Evolutionary conservation across 2,113 vertebrate genomes (phyloP), one percentile per base, ranked within the genome.

Genomic region (Hepsetus odoe): DNA sequence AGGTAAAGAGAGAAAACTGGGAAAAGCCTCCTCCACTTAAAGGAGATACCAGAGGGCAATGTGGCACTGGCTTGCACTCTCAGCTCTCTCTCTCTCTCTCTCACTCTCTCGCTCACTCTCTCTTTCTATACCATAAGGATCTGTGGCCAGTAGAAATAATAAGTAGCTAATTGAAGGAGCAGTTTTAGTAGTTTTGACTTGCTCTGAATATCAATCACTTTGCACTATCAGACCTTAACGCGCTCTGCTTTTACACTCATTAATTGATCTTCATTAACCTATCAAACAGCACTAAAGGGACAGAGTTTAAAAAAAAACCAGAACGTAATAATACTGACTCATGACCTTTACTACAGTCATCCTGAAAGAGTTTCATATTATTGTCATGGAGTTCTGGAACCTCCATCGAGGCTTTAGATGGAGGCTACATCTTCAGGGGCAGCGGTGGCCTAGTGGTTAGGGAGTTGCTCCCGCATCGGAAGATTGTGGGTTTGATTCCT

Each of bases 1-100:
- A 89, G 85, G 87, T 86, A 85, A 61, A 87, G 75, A 76, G 76
- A 83, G 69, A 84, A 79, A 82, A 65, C 72, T 58, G 46, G 68
- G 70, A 65, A 77, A 80, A 69, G 26, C 59, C 38, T 80, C 24
- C 53, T 62, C 74, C 81, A 82, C 80, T 86, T 84, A 84, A 82
- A 64, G 42, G 76, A 75, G 73, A 62, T 71, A 67, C 38, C n/a
- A 33, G 74, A 80, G 59, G 66, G 71, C 53, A 61, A 49, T 22
- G 65, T 73, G 79, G 40, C 64, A 74, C 66, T 74, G 11, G 22
- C 71, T 56, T 53, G 35, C 53, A 28, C 38, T 58, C 11, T 35
- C 42, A 30, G n/a, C 11, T 65, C 26, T 40, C 49, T 24, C 11
- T 38, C 56, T 42, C 59, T 24, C 11, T 24, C 72, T 70, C 53